Percentiles rank a stretch among this genome's conserved stretches.
Conservation (phyloP, 2,888 invertebrate species). For the Galerucella calmariensis region DNA sequence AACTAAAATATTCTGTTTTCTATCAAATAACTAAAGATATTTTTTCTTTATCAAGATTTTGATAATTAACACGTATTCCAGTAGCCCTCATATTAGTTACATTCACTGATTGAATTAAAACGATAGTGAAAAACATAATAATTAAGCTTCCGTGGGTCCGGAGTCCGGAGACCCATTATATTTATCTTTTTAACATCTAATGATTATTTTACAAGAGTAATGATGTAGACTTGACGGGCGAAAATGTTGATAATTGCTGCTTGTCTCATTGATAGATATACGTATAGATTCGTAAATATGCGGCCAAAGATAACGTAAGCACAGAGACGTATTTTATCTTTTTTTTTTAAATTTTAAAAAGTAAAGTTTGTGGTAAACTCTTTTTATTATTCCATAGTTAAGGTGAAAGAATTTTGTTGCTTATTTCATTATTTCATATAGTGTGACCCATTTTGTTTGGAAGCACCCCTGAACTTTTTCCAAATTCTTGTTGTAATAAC, state of each 20-base stretch:
- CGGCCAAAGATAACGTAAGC: background rate
- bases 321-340: background rate
- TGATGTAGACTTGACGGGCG: slow-evolving; percentile 1
- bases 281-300: background rate
- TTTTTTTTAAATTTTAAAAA: too few species aligned
- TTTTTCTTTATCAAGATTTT: background rate
- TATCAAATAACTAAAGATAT: too few species aligned
- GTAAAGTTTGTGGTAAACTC: too few species aligned
- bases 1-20: too few species aligned
- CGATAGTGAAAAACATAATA: background rate
- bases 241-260: slow-evolving; percentile 13
- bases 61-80: background rate
- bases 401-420: too few species aligned
- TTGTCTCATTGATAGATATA: slow-evolving; percentile 3
- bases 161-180: slow-evolving; percentile 1
- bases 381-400: too few species aligned
- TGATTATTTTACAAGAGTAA: slow-evolving; percentile 4
- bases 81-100: background rate
- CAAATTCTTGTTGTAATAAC: too few species aligned
- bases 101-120: background rate
- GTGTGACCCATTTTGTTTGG: too few species aligned
- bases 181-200: slow-evolving; percentile 14
- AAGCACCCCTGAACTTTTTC: too few species aligned
- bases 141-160: slow-evolving; percentile 12
- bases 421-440: too few species aligned